A percentile compares a stretch with the other conserved stretches of the same genome.
These are phyloP conservation scores for Melieria crassipennis DNA, from an alignment of 2,888 invertebrate genomes.

Conservation along the genomic window DNA sequence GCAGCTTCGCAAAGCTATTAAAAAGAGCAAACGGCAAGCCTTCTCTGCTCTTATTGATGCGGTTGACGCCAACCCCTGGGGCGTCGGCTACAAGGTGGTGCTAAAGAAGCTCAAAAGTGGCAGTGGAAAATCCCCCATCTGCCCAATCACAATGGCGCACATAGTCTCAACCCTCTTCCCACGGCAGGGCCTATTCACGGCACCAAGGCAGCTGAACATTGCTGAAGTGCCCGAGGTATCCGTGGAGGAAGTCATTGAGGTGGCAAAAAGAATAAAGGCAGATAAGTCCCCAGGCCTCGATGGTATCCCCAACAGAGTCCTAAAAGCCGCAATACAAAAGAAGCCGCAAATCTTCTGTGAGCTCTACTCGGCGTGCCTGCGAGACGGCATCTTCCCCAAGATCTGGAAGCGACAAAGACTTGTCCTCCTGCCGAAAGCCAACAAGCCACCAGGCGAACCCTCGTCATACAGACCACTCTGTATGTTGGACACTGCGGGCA, in stretches of 20 bases:
- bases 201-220: background rate
- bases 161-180: background rate
- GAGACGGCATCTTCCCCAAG: slow-evolving; percentile 3
- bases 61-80: background rate
- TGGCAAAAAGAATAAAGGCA: background rate
- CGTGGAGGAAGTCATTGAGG: background rate
- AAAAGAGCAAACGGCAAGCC: background rate
- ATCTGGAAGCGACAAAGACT: slow-evolving; percentile 22
- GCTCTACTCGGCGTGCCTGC: background rate
- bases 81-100: background rate
- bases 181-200: background rate
- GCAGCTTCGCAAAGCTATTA: background rate
- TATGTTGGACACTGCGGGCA: slow-evolving; percentile 19
- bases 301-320: slow-evolving; percentile 1
- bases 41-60: background rate
- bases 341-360: background rate
- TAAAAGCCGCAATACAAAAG: background rate
- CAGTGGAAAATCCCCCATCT: background rate
- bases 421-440: slow-evolving; percentile 16
- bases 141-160: background rate
- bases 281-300: background rate
- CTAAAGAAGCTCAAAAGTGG: background rate
- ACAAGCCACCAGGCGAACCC: slow-evolving; percentile 11
- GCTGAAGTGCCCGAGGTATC: background rate
- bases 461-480: slow-evolving; percentile 17